Evolutionary conservation across 2,113 vertebrate genomes (phyloP).

Genomic region (Alaudala cheleensis): DNA sequence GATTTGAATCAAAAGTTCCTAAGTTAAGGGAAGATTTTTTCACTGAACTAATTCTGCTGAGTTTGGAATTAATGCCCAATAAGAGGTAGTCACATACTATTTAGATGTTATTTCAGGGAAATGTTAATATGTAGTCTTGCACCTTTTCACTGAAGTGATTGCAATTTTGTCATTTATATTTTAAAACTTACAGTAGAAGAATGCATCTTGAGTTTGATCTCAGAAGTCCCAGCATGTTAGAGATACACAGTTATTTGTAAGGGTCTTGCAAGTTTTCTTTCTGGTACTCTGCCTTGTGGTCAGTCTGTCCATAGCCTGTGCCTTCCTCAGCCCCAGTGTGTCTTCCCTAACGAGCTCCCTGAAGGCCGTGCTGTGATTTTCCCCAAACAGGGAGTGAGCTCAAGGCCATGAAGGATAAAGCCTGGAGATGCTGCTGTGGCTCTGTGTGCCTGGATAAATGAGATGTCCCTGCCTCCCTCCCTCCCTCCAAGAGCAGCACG

Average conservation of each 20-base stretch:
- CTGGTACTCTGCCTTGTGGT: rapidly evolving
- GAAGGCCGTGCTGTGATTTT: neutral
- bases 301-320: neutral
- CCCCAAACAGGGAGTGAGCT: neutral
- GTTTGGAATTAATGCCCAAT: neutral
- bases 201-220: neutral
- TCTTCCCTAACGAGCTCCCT: neutral
- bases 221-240: neutral
- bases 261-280: neutral
- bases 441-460: rapidly evolving
- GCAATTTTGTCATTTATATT: neutral
- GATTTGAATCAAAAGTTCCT: neutral
- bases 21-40: neutral
- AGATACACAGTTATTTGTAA: neutral
- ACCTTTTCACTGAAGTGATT: neutral
- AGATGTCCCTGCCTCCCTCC: too few relatives aligned
- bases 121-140: neutral
- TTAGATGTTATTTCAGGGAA: neutral
- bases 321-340: neutral
- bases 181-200: neutral
- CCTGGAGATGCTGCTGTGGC: neutral
- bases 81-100: neutral
- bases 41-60: neutral
- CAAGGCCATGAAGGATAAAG: neutral
- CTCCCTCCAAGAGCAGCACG: rapidly evolving